These are phyloP conservation scores for Haliclona indistincta DNA, from an alignment of 37 sponge, comb jelly and placozoan species.

Conservation along the genomic window DNA sequence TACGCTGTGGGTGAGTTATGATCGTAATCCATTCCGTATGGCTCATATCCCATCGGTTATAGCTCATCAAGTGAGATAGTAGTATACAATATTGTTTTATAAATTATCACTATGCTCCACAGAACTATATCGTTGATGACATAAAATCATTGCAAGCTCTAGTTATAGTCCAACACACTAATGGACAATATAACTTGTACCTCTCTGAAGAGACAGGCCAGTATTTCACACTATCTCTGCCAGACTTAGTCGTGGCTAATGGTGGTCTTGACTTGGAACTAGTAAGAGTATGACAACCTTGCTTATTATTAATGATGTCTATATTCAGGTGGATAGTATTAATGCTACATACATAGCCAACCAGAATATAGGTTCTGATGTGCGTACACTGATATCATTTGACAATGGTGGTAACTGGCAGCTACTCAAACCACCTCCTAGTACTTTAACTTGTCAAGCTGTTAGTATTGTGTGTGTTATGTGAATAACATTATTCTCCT, in stretches of 20 bases:
- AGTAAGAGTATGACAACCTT: neutral
- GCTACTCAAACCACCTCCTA: slow-evolving; percentile 23
- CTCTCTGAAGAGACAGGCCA: slow-evolving; percentile 68
- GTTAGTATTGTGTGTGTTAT: slow-evolving; percentile 11
- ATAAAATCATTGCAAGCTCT: slow-evolving; percentile 53
- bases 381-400: slow-evolving; percentile 64
- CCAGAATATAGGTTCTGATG: slow-evolving; percentile 39
- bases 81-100: no score
- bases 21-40: slow-evolving; percentile 25
- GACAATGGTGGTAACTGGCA: slow-evolving; percentile 79
- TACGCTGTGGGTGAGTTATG: slow-evolving; percentile 37
- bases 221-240: slow-evolving; percentile 66
- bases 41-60: slow-evolving; percentile 36
- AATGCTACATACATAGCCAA: slow-evolving; percentile 75
- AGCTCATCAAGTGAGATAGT: no score
- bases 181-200: slow-evolving; percentile 62
- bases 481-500: neutral
- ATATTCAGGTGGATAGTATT: slow-evolving; percentile 56
- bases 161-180: slow-evolving; percentile 51
- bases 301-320: slow-evolving; percentile 10
- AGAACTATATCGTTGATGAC: slow-evolving; percentile 48
- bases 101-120: no score
- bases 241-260: slow-evolving; percentile 19
- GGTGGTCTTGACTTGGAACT: slow-evolving; percentile 34
- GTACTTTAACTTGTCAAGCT: neutral